A percentile compares a stretch with the other conserved stretches of the same genome.
phyloP scores from a whole-genome alignment of 2,113 vertebrate species.

The Sterrhoptilus dennistouni region DNA sequence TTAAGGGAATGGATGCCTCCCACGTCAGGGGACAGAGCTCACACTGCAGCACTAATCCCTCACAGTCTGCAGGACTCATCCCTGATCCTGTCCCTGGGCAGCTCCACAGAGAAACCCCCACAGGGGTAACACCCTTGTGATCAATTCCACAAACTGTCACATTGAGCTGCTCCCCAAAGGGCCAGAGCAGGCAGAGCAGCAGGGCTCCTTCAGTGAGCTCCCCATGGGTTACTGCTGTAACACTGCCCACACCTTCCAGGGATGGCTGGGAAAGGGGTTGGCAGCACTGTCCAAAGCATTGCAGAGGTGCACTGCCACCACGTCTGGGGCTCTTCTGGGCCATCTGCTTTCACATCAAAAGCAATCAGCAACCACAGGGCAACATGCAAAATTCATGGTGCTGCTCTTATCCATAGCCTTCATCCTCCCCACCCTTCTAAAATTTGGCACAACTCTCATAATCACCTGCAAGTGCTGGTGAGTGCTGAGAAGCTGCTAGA shows the following conservation, averaged over 20 bases:
- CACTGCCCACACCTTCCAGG: not conserved
- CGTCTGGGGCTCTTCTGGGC: not conserved
- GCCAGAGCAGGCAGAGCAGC: not conserved
- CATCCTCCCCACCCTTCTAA: not conserved
- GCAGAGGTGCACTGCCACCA: not conserved
- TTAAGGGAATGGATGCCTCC: not conserved
- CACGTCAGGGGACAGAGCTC: accelerated
- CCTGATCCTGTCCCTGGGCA: not conserved
- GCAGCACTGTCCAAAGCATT: not conserved
- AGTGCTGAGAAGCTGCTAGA: not conserved
- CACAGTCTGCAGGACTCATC: not conserved
- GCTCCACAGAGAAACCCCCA: not conserved
- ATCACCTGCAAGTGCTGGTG: not conserved
- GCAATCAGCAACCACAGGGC: accelerated
- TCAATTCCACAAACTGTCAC: not conserved
- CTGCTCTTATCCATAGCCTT: not conserved
- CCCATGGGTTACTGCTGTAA: not conserved
- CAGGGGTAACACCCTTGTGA: not conserved
- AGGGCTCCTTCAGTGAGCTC: not conserved
- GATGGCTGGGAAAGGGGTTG: not conserved
- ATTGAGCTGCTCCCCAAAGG: not conserved
- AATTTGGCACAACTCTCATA: not conserved
- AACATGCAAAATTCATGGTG: not conserved
- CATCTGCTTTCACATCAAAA: not conserved
- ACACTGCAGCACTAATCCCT: not conserved